phyloP scores from a whole-genome alignment of 2,888 invertebrate genomes.

The Coelopa pilipes region DNA sequence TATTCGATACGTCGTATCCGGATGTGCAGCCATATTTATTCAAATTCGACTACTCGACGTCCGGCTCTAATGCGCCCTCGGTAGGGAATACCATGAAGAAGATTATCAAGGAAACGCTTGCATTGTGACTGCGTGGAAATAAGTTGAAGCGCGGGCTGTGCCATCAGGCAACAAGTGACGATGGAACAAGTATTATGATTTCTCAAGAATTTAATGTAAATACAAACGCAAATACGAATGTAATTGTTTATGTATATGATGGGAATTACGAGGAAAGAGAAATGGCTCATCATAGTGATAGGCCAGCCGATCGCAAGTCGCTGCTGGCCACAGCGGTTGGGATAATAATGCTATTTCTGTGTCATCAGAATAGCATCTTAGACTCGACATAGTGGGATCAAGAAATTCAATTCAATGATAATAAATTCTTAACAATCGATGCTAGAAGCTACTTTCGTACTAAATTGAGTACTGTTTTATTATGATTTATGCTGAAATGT shows the following conservation, averaged over 20 bases:
- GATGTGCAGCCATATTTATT: slow-evolving; percentile 98
- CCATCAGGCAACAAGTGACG: slow-evolving; percentile 27
- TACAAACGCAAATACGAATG: not conserved
- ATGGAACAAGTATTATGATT: slow-evolving; percentile 42
- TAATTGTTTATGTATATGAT: slow-evolving; percentile 9
- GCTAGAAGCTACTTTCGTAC: slow-evolving; percentile 1
- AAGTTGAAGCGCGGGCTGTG: slow-evolving; percentile 37
- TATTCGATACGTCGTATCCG: slow-evolving; percentile 92
- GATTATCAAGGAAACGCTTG: slow-evolving; percentile 84
- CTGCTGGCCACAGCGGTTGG: slow-evolving; percentile 36
- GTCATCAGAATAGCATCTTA: slow-evolving; percentile 29
- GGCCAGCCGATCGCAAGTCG: slow-evolving; percentile 30
- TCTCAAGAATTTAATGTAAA: slow-evolving; percentile 41
- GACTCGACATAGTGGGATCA: slow-evolving; percentile 16
- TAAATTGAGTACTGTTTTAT: slow-evolving; percentile 6
- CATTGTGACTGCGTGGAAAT: slow-evolving; percentile 72
- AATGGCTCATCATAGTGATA: slow-evolving; percentile 4
- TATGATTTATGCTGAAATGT: slow-evolving; percentile 12
- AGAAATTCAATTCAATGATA: not conserved
- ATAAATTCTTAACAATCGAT: slow-evolving; percentile 1
- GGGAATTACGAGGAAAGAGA: slow-evolving; percentile 3
- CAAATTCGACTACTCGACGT: slow-evolving; percentile 86
- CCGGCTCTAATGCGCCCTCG: slow-evolving; percentile 81
- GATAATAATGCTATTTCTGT: slow-evolving; percentile 36
- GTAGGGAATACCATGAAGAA: slow-evolving; percentile 91